Evolutionary conservation across 1,140 invertebrate species (phyloP).

Genomic region (Tetramorium parvispinum): DNA sequence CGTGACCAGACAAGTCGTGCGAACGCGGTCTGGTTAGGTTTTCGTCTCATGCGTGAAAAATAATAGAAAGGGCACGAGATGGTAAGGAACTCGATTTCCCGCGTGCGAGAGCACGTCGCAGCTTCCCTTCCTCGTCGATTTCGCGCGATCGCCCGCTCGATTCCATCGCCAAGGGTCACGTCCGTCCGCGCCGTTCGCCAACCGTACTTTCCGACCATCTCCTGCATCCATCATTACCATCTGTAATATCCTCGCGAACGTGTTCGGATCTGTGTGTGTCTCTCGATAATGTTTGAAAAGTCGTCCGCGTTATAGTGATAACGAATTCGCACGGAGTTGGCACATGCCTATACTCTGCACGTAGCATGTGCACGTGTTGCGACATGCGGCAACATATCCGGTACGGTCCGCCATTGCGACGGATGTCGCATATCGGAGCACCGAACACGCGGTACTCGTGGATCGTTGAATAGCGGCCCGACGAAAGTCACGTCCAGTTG

Average conservation of each 20-base stretch:
- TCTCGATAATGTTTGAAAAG: too few relatives aligned
- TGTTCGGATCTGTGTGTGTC: background rate
- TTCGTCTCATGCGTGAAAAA: conserved; percentile 71
- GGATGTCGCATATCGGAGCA: background rate
- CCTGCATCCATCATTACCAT: background rate
- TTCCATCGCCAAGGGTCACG: background rate
- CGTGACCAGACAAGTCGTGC: conserved; percentile 67
- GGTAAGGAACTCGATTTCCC: conserved; percentile 70
- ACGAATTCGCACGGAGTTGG: background rate
- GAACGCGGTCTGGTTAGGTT: conserved; percentile 66
- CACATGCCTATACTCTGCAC: background rate
- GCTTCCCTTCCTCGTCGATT: background rate
- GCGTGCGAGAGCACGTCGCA: background rate
- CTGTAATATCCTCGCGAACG: background rate
- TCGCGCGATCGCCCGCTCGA: background rate
- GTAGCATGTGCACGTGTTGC: background rate
- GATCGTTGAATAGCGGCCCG: background rate
- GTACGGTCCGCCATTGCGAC: conserved; percentile 23
- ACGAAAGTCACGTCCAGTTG: background rate
- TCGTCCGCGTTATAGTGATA: background rate
- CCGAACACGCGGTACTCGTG: too few relatives aligned
- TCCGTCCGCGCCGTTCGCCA: background rate
- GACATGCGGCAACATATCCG: background rate
- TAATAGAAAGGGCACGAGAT: conserved; percentile 73
- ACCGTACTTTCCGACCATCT: conserved; percentile 53